Conservation (phyloP, 2,888 invertebrate genomes). For the Alitta virens region DNA sequence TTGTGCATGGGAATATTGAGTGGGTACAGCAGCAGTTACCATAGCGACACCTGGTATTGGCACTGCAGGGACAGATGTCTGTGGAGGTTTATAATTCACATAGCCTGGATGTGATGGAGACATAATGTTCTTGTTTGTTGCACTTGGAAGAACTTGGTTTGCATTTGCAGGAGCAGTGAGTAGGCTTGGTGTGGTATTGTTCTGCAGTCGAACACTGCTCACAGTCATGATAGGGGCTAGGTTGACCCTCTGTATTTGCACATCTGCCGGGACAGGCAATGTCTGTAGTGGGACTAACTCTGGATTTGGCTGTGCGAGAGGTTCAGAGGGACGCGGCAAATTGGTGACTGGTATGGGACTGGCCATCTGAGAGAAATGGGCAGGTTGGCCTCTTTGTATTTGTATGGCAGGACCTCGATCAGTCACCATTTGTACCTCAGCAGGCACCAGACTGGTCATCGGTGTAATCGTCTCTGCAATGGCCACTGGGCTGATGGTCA, state of each 20-base stretch:
- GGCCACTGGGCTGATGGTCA: neutral
- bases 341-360: slow-evolving; percentile 4
- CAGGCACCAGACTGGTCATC: neutral
- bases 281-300: neutral
- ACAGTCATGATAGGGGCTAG: slow-evolving; percentile 11
- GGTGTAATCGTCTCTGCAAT: neutral
- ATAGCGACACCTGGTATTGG: no score
- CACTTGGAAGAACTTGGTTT: neutral
- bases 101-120: no score
- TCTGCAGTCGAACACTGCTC: neutral
- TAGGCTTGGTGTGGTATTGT: neutral
- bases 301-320: neutral
- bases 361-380: neutral
- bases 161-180: neutral
- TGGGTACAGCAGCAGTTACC: no score
- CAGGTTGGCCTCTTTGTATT: no score
- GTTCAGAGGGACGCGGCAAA: neutral
- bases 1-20: neutral
- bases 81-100: no score
- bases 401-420: neutral
- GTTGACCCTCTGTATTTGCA: slow-evolving; percentile 12
- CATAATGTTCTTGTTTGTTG: no score
- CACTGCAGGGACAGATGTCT: no score
- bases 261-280: slow-evolving; percentile 5
- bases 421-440: no score